phyloP scores from a whole-genome alignment of 2,888 invertebrate genomes.

The Boloria euphrosyne region DNA sequence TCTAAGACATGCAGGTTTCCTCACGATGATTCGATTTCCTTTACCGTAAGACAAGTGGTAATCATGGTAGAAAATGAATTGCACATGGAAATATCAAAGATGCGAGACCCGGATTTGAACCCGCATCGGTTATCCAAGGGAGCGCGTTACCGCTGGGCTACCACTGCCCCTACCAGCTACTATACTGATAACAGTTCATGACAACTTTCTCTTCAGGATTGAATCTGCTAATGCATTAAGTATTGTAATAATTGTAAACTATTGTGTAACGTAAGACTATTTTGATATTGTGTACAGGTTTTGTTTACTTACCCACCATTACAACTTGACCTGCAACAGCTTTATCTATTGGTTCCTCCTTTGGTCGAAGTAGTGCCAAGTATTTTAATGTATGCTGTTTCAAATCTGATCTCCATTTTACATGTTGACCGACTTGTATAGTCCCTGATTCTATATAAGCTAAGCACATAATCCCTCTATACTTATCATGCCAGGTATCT shows the following conservation, averaged over 20 bases:
- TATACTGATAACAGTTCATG: no score
- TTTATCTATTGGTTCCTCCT: slow-evolving; percentile 84
- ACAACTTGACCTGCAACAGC: slow-evolving; percentile 97
- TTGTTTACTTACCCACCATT: slow-evolving; percentile 83
- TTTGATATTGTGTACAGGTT: not conserved
- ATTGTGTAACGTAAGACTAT: not conserved
- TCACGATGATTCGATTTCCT: no score
- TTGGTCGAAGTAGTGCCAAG: slow-evolving; percentile 90
- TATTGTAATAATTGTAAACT: not conserved
- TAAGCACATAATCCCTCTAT: slow-evolving; percentile 90
- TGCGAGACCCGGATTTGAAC: no score
- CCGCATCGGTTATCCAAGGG: no score
- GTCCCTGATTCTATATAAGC: slow-evolving; percentile 90
- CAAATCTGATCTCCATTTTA: slow-evolving; percentile 86
- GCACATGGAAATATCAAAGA: no score
- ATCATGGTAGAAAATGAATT: no score
- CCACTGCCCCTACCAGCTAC: no score
- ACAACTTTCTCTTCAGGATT: no score
- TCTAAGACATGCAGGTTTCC: no score
- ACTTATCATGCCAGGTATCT: slow-evolving; percentile 96
- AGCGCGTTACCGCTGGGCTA: no score
- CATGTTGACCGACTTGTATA: slow-evolving; percentile 87
- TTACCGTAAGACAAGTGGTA: no score
- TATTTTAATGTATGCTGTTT: slow-evolving; percentile 91
- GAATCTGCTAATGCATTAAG: not conserved